These are phyloP conservation scores for Karalla daura DNA, from an alignment of 2,797 vertebrate genomes.

Conservation along the genomic window DNA sequence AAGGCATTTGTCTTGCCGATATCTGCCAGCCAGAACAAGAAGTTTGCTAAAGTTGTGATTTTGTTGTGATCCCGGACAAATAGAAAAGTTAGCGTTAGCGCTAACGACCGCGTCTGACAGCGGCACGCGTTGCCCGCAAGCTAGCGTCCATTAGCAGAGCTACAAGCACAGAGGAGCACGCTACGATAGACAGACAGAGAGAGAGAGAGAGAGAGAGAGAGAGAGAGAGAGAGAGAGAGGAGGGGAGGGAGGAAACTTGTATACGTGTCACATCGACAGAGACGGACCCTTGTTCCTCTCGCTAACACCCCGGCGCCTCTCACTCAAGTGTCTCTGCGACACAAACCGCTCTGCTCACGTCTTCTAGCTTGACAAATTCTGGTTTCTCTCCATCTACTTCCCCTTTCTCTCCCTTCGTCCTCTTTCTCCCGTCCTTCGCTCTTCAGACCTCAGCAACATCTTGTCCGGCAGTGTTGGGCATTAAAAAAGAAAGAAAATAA, in stretches of 20 bases:
- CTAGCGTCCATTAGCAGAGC: conserved; percentile 50
- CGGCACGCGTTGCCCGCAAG: conserved; percentile 47
- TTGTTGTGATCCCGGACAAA: too few relatives aligned
- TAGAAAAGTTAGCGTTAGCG: too few relatives aligned
- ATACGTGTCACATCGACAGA: too few relatives aligned
- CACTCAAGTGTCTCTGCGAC: conserved; percentile 26
- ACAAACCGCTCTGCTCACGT: conserved; percentile 19
- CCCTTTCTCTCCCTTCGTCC: not conserved
- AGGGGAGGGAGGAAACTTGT: conserved; percentile 35
- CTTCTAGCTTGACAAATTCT: conserved; percentile 13
- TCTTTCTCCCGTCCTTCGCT: not conserved
- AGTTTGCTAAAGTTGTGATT: too few relatives aligned
- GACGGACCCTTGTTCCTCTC: conserved; percentile 16
- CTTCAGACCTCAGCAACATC: not conserved
- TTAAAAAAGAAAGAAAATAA: too few relatives aligned
- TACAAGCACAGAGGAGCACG: conserved; percentile 47
- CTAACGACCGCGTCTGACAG: conserved; percentile 12
- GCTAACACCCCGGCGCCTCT: conserved; percentile 10
- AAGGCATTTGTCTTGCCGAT: too few relatives aligned
- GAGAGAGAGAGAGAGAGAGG: not conserved
- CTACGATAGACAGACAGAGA: conserved; percentile 42
- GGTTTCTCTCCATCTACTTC: conserved; percentile 4
- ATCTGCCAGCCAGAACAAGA: too few relatives aligned
- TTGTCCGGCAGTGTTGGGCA: too few relatives aligned
- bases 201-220: conserved; percentile 26